A percentile compares a stretch with the other conserved stretches of the same genome.
Conservation (phyloP, 2,888 invertebrate genomes). For the Blera fallax region DNA sequence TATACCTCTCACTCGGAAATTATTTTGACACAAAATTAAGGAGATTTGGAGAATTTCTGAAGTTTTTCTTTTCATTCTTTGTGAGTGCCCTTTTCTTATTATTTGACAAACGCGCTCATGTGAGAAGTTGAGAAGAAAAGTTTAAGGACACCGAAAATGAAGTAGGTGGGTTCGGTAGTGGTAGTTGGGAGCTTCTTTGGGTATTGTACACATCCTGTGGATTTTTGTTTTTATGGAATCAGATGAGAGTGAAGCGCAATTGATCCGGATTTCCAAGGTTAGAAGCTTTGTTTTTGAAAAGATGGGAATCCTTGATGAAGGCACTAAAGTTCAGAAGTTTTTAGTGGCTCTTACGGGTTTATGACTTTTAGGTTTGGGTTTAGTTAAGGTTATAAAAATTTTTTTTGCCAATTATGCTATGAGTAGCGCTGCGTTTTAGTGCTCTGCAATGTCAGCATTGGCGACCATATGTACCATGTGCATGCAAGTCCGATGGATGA, state of each 20-base stretch:
- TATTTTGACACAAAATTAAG: constrained; percentile 67
- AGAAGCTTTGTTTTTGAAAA: not conserved
- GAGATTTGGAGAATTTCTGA: constrained; percentile 16
- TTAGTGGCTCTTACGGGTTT: not conserved
- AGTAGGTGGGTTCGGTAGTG: not conserved
- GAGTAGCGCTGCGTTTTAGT: too few species aligned
- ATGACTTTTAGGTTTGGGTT: not conserved
- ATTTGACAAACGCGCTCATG: constrained; percentile 39
- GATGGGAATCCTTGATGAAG: constrained; percentile 1
- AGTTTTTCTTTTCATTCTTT: constrained; percentile 32
- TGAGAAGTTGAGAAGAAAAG: constrained; percentile 30
- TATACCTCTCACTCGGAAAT: constrained; percentile 27
- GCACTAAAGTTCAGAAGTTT: not conserved
- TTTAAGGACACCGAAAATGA: not conserved
- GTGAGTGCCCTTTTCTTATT: not conserved
- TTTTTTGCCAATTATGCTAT: too few species aligned
- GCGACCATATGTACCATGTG: too few species aligned
- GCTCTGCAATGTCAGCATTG: too few species aligned
- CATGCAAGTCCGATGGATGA: too few species aligned
- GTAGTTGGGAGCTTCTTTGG: not conserved
- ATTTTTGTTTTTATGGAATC: constrained; percentile 1
- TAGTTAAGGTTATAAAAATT: not conserved
- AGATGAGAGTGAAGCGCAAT: not conserved
- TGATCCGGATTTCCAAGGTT: constrained; percentile 11
- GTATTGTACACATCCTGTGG: constrained; percentile 11